These are phyloP conservation scores for Heliopora coerulea DNA, from an alignment of 92 coral and sea anemone genomes.

Conservation along the genomic window DNA sequence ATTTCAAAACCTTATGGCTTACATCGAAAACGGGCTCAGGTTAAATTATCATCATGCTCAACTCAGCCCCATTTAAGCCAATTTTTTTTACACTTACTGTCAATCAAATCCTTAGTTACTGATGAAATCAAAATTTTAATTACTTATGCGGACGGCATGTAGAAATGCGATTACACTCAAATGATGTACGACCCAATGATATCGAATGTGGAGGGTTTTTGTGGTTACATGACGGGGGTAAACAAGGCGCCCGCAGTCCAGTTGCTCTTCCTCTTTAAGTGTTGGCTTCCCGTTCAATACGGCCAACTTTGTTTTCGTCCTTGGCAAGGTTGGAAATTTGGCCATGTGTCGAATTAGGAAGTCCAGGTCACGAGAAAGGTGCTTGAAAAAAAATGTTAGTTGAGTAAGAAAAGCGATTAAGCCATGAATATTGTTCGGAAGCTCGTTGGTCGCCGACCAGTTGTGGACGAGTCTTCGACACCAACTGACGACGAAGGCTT, in stretches of 20 bases:
- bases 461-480: slow-evolving; percentile 58
- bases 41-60: neutral
- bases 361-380: neutral
- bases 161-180: neutral
- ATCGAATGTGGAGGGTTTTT: neutral
- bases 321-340: slow-evolving; percentile 16
- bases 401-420: neutral
- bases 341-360: slow-evolving; percentile 6
- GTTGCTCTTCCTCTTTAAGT: neutral
- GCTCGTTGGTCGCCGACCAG: slow-evolving; percentile 67
- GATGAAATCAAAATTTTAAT: neutral
- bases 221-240: neutral
- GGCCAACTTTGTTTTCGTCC: slow-evolving; percentile 29
- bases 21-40: no score
- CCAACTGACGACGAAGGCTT: slow-evolving; percentile 79
- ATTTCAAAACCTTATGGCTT: no score
- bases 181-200: neutral
- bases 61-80: neutral
- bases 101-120: neutral
- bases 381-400: neutral
- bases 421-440: slow-evolving; percentile 75
- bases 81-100: neutral
- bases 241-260: neutral
- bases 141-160: neutral
- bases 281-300: neutral